Base-by-base conservation (phyloP, 2,797 vertebrate species). In the Pseudochaenichthys georgianus region DNA sequence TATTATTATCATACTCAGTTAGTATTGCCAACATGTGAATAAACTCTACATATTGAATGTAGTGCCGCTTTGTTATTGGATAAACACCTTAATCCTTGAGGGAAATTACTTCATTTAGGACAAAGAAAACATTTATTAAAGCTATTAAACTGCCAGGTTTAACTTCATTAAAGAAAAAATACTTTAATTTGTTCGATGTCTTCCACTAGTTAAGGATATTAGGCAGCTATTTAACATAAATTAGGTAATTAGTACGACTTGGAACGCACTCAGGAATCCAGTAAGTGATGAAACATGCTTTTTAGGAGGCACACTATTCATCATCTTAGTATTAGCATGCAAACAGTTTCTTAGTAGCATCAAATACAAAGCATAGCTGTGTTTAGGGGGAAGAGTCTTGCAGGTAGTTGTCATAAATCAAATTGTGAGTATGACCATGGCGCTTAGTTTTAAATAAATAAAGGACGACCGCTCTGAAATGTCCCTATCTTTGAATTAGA, bases 161-260 rank as follows among this genome's bases (percentile, higher is more conserved):
- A 19, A 53, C 50, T 21, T 12, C 38, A 9, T 58, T 8, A 21
- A 43, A 51, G 47, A 2, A 62, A 55, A 3, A 41, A 12, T 64
- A 8, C 21, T 28, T 43, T 47, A 19, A 50, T 43, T 48, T 61
- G 50, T 8, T 23, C 7, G 47, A 13, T 45, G 17, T n/a, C 17
- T 21, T 42, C 34, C 4, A 23, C 4, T 21, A 19, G 34, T 9
- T 16, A 12, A 43, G 34, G 47, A 60, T 61, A 55, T 54, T 21
- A 61, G 48, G 16, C n/a, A 13, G 31, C 12, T 43, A 64, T 48
- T 48, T 21, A 74, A 54, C 16, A 70, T 61, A 53, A 28, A 59
- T 13, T 5, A 28, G 28, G 59, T 69, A 19, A 59, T 74, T 54
- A 70, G 34, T 28, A 31, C 12, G 42, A 52, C 31, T 69, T 63